These are phyloP conservation scores for Suricata suricatta DNA, from an alignment of 2,113 vertebrate species.

Conservation along the genomic window DNA sequence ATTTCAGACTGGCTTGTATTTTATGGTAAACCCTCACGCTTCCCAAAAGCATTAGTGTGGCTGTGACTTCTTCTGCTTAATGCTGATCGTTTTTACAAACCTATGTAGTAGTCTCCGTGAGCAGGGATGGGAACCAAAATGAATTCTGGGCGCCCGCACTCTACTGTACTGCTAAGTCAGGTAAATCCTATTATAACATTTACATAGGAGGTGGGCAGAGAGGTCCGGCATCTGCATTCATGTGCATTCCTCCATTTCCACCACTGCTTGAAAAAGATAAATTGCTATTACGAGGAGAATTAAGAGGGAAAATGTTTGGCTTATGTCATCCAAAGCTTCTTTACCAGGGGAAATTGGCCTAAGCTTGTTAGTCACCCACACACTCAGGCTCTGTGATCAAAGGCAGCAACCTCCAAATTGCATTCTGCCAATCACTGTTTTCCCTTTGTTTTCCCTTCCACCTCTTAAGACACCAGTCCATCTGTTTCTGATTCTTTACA, in stretches of 20 bases:
- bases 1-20: constrained; percentile 75
- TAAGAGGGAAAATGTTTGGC: constrained; percentile 46
- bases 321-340: constrained; percentile 51
- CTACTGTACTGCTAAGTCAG: not conserved
- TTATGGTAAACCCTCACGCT: not conserved
- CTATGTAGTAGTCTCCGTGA: not conserved
- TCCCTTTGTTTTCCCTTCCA: not conserved
- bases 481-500: constrained; percentile 46
- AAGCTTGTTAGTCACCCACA: not conserved
- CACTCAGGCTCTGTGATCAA: not conserved
- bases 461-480: not conserved
- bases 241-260: not conserved
- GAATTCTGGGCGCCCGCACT: not conserved
- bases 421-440: constrained; percentile 4
- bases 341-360: not conserved
- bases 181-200: constrained; percentile 50
- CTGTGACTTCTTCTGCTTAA: constrained; percentile 8
- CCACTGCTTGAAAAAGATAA: constrained; percentile 55
- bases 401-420: not conserved
- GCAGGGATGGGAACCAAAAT: constrained; percentile 7
- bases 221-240: constrained; percentile 12
- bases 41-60: not conserved
- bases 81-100: constrained; percentile 25
- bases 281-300: constrained; percentile 44
- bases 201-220: constrained; percentile 15